These are phyloP conservation scores for Spermophilus dauricus DNA, from an alignment of 2,113 vertebrate genomes.

Conservation along the genomic window DNA sequence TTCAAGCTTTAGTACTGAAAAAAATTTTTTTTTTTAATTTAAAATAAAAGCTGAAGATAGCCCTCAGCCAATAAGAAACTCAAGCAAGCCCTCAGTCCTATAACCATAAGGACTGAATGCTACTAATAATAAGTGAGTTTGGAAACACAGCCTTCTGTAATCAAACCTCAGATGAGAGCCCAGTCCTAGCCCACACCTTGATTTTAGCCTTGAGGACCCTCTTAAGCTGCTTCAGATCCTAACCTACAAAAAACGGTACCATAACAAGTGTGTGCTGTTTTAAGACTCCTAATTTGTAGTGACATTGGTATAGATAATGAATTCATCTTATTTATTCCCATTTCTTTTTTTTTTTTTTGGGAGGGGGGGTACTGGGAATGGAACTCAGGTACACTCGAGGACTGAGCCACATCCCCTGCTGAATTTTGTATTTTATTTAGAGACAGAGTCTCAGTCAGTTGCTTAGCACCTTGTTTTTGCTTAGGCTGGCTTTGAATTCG, in stretches of 20 bases:
- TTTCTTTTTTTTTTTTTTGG: not conserved
- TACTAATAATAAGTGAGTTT: not conserved
- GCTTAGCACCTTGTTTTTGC: no score
- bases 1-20: no score
- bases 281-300: not conserved
- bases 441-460: no score
- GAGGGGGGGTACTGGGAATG: no score
- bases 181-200: not conserved
- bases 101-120: not conserved
- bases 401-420: no score
- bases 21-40: no score
- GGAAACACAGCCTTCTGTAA: not conserved
- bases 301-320: not conserved
- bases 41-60: no score
- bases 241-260: not conserved
- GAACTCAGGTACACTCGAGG: no score
- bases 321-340: not conserved
- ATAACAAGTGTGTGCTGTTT: not conserved
- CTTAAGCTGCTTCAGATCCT: not conserved
- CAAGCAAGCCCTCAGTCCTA: not conserved
- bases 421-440: no score
- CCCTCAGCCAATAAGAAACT: not conserved
- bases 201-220: not conserved
- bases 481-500: no score
- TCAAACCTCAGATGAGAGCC: not conserved